Evolutionary conservation across 1,140 invertebrate species (phyloP), one percentile per base, ranked within the genome.

Genomic region (Eurosta solidaginis): DNA sequence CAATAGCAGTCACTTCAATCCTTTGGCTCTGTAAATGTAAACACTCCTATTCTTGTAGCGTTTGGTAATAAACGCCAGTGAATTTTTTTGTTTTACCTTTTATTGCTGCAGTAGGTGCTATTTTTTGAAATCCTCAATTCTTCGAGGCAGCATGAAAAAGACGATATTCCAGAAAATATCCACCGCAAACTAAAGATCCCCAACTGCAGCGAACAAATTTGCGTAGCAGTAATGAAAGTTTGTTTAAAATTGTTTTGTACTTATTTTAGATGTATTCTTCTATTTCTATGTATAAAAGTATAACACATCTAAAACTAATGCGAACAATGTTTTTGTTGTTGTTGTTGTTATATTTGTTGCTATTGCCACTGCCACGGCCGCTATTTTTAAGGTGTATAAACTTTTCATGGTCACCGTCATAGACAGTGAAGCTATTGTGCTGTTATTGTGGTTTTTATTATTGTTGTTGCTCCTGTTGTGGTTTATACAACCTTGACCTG

Each of bases 351-450:
- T 22, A 29, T 3, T 4, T 59, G 59, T 9, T 17, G 33, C 29
- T 14, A 29, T 40, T 40, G 59, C 40, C 12, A n/a, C 20, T 6
- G n/a, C 59, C 9, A 10, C 45, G 45, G 42, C 14, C 22, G 74
- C 74, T 75, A 42, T 20, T 36, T 10, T 54, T 49, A 77, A 82
- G 82, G 84, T 85, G 80, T 78, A 82, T 85, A 82, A 85, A 83
- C 84, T 82, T 85, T 85, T 85, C 84, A 85, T 85, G 84, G 84
- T 82, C 84, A 85, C 82, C 81, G 54, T 79, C 50, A 33, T 25
- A 36, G 77, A 17, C 63, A 42, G n/a, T 44, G 74, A 47, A n/a
- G 45, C 9, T 42, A 75, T 20, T 17, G 68, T 36, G 68, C 68
- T 14, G 20, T 25, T 45, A 36, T 44, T 75, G 17, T 49, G 40